Evolutionary conservation across 2,113 vertebrate genomes (phyloP).

Genomic region (Lasiurus cinereus): DNA sequence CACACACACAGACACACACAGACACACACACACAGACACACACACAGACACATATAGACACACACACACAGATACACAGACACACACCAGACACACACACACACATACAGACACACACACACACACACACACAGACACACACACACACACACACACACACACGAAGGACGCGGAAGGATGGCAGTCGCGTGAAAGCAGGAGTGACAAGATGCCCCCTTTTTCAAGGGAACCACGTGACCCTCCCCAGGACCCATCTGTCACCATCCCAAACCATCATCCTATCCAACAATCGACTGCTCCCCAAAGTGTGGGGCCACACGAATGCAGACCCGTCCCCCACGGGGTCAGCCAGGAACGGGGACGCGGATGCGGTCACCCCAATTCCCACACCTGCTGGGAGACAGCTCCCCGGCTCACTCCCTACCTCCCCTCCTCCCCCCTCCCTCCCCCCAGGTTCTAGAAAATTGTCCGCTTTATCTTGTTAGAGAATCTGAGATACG

Average conservation of each 20-base stretch:
- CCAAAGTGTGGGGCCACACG: constrained; percentile 37
- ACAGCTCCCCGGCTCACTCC: constrained; percentile 84
- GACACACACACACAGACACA: not conserved
- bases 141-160: not conserved
- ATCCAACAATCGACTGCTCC: constrained; percentile 48
- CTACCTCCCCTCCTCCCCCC: constrained; percentile 65
- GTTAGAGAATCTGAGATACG: constrained; percentile 90
- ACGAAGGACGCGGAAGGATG: constrained; percentile 51
- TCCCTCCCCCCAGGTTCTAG: constrained; percentile 86
- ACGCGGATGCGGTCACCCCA: not conserved
- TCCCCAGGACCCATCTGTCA: constrained; percentile 66
- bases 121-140: not conserved
- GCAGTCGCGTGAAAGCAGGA: constrained; percentile 83
- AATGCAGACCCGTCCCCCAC: constrained; percentile 77
- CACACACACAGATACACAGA: too few relatives aligned
- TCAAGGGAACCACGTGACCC: constrained; percentile 71
- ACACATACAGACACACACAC: not conserved
- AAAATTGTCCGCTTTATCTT: constrained; percentile 88
- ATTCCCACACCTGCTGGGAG: constrained; percentile 73
- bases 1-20: not conserved
- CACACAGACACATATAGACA: too few relatives aligned
- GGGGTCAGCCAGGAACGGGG: constrained; percentile 64
- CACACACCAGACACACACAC: not conserved
- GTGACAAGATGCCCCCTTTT: constrained; percentile 67
- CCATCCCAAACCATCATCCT: constrained; percentile 37